These are phyloP conservation scores for Tadarida brasiliensis DNA, from an alignment of 2,797 vertebrate species.

Conservation along the genomic window DNA sequence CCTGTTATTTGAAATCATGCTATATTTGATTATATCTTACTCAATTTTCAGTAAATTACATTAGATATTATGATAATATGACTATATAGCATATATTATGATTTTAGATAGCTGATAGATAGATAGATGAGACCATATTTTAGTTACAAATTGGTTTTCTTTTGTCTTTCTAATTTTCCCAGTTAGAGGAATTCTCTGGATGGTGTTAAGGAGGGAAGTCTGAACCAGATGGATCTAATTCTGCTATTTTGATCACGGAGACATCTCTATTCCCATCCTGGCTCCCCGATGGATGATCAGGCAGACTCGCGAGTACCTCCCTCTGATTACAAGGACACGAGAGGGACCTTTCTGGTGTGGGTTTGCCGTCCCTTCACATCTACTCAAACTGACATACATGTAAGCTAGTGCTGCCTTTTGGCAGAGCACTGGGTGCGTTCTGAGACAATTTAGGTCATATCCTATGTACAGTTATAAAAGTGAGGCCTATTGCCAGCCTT, in stretches of 20 bases:
- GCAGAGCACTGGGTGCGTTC: neutral
- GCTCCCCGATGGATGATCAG: neutral
- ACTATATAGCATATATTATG: neutral
- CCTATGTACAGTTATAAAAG: neutral
- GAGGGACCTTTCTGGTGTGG: neutral
- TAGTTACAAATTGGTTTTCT: neutral
- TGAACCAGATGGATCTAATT: neutral
- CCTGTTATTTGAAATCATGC: neutral
- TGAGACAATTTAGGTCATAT: neutral
- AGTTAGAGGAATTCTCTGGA: neutral
- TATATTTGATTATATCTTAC: neutral
- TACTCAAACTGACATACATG: neutral
- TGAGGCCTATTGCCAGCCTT: neutral
- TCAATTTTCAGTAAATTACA: neutral
- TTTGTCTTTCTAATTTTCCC: conserved; percentile 5
- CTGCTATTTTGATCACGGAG: neutral
- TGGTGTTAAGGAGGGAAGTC: neutral
- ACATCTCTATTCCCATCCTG: neutral
- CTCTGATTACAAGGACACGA: neutral
- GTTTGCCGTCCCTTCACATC: neutral
- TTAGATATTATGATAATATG: neutral
- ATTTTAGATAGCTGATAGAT: neutral
- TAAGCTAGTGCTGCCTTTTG: neutral
- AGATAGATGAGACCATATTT: neutral
- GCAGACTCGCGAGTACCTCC: neutral